Percentiles rank a stretch among this genome's conserved stretches.
Evolutionary conservation across 1,140 invertebrate genomes (phyloP).

Genomic region (Temnothorax curvispinosus): DNA sequence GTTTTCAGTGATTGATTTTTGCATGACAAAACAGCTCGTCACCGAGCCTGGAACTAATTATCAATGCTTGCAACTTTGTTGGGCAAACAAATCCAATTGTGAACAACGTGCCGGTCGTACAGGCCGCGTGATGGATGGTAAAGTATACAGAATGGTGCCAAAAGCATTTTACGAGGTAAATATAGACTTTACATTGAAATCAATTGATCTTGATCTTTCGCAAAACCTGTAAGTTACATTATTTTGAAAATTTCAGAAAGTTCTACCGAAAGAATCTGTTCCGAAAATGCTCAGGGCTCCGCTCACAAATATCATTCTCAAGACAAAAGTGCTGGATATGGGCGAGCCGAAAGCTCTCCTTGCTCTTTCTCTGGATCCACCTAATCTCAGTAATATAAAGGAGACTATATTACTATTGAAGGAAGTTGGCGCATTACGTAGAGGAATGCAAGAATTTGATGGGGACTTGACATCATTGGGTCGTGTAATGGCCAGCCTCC

Average conservation of each 20-base stretch:
- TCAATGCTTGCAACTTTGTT: constrained; percentile 91
- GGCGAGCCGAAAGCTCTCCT: constrained; percentile 94
- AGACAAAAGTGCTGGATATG: constrained; percentile 93
- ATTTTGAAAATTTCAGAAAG: constrained; percentile 40
- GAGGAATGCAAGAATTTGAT: constrained; percentile 88
- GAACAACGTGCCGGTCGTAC: constrained; percentile 96
- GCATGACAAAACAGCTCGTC: constrained; percentile 94
- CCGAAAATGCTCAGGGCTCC: constrained; percentile 94
- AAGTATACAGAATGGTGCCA: constrained; percentile 94
- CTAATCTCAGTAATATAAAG: constrained; percentile 93
- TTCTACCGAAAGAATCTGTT: constrained; percentile 86
- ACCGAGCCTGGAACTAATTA: constrained; percentile 92
- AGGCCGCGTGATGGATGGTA: constrained; percentile 93
- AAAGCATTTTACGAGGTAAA: constrained; percentile 90
- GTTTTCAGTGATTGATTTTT: constrained; percentile 97
- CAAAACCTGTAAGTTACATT: constrained; percentile 8
- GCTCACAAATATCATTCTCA: constrained; percentile 93
- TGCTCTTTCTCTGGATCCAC: constrained; percentile 94
- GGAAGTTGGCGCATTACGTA: constrained; percentile 92
- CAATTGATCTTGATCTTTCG: background rate
- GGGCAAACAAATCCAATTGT: constrained; percentile 96
- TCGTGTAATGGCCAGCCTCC: constrained; percentile 92
- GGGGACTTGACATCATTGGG: constrained; percentile 97
- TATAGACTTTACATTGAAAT: constrained; percentile 33
- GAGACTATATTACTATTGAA: constrained; percentile 94